Evolutionary conservation across 2,797 vertebrate genomes (phyloP).

Genomic region (Balearica regulorum): DNA sequence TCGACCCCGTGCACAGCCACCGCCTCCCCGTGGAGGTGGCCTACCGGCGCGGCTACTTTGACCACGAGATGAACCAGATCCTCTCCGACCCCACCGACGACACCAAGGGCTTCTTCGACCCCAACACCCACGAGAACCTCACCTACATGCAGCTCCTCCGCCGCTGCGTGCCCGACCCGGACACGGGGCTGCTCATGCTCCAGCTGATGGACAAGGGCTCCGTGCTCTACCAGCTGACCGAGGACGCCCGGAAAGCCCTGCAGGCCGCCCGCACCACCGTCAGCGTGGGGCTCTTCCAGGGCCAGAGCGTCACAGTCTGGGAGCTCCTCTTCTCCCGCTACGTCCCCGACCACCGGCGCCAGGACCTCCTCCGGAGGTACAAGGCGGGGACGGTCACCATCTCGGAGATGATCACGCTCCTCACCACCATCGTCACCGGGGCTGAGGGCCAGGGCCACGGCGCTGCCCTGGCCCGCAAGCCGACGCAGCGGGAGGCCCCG

Average conservation of each 20-base stretch:
- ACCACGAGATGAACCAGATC: background rate
- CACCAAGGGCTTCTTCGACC: slow-evolving; percentile 69
- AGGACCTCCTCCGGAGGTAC: slow-evolving; percentile 44
- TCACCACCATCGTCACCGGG: slow-evolving; percentile 37
- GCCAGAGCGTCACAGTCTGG: slow-evolving; percentile 7
- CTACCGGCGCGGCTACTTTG: slow-evolving; percentile 71
- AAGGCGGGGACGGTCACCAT: background rate
- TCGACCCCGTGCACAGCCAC: background rate
- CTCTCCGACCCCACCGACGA: slow-evolving; percentile 31
- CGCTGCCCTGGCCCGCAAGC: slow-evolving; percentile 74
- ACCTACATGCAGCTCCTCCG: slow-evolving; percentile 29
- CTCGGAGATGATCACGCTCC: slow-evolving; percentile 53
- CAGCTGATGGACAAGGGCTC: slow-evolving; percentile 42
- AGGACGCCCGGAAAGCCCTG: background rate
- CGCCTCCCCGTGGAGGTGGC: slow-evolving; percentile 75
- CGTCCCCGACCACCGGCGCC: slow-evolving; percentile 74
- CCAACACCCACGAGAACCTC: slow-evolving; percentile 36
- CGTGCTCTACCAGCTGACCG: background rate
- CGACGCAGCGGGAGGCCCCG: slow-evolving; percentile 68
- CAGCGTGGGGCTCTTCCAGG: slow-evolving; percentile 60
- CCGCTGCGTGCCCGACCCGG: background rate
- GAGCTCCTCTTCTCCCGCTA: slow-evolving; percentile 36
- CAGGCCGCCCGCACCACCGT: background rate
- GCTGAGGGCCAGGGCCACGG: slow-evolving; percentile 82
- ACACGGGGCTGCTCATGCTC: slow-evolving; percentile 38